A percentile compares a stretch with the other conserved stretches of the same genome.
Evolutionary conservation across 1,140 invertebrate species (phyloP).

Genomic region (Ptiloglossa arizonensis): DNA sequence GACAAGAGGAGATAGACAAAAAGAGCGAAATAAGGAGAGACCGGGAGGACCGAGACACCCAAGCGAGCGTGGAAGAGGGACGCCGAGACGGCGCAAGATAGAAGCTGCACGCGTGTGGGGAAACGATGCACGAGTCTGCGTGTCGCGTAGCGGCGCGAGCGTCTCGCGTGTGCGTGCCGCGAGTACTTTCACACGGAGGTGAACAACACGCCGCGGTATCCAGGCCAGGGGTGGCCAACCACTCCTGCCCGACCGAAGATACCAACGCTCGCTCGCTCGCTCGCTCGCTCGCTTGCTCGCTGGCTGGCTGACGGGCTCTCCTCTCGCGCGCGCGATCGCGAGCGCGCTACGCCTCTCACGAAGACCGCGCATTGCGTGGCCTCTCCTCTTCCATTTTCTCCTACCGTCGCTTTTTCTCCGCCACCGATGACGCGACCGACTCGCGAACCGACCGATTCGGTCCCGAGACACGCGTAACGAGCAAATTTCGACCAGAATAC

Average conservation of each 20-base stretch:
- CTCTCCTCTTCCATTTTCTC: background rate
- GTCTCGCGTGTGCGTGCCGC: slow-evolving; percentile 33
- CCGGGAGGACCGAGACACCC: background rate
- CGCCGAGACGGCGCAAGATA: background rate
- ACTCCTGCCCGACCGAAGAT: slow-evolving; percentile 43
- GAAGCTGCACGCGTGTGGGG: slow-evolving; percentile 38
- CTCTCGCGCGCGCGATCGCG: slow-evolving; percentile 26
- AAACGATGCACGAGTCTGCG: slow-evolving; percentile 28
- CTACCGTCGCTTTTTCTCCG: no score
- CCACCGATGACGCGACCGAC: slow-evolving; percentile 8
- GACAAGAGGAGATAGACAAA: background rate
- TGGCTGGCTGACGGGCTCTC: slow-evolving; percentile 17
- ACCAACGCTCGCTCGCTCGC: slow-evolving; percentile 30
- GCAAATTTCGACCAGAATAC: no score
- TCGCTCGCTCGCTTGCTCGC: no score
- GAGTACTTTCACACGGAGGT: slow-evolving; percentile 78
- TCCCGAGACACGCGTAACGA: no score
- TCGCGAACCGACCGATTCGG: no score
- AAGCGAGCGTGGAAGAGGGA: background rate
- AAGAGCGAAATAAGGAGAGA: slow-evolving; percentile 8
- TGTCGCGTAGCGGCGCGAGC: slow-evolving; percentile 15
- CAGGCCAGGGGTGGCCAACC: slow-evolving; percentile 77
- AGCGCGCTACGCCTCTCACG: slow-evolving; percentile 36
- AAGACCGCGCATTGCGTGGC: slow-evolving; percentile 14
- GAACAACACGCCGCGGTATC: slow-evolving; percentile 77